Evolutionary conservation across 2,888 invertebrate species (phyloP), one percentile per base, ranked within the genome.

Genomic region (Aleiodes testaceus): DNA sequence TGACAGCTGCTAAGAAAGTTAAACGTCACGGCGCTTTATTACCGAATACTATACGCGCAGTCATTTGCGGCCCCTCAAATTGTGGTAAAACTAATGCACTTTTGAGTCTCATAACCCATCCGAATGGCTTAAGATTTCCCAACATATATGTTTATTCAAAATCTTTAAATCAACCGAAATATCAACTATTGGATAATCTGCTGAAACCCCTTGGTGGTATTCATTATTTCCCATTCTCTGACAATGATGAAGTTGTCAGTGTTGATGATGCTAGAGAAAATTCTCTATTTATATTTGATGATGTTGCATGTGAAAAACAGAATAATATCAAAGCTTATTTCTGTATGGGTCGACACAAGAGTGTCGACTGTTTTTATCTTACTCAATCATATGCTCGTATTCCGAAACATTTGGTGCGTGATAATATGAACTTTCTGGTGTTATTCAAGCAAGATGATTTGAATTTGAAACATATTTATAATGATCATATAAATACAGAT

Each of bases 161-260:
- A 85, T 86, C 81, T 79, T 59, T 82, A 50, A 74, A 78, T 74
- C 84, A 83, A 72, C 77, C 78, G 45, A 82, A 81, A 73, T 83
- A 82, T 75, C 14, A 73, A 42, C 77, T 76, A 64, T 68, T 82
- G 30, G 72, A 76, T 55, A 66, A 80, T 7, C 53, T 82, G 7
- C 50, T 83, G 16, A 53, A 74, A 5, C 36, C 59, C 11, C 49
- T 80, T n/a, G 72, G 74, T 20, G 78, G 75, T 18, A 69, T 83
- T 1, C 73, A 77, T 11, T 82, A 80, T 78, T 78, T 76, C 26
- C 72, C 44, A 77, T 73, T 74, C 47, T 42, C 42, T 12, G 65
- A 74, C 11, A 77, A 77, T 61, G 76, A 76, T 26, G 26, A 26
- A 26, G 26, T 26, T 26, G 26, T 26, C 4, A 26, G 26, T 26